phyloP scores from a whole-genome alignment of 2,888 invertebrate species.

The Agrotis puta region DNA sequence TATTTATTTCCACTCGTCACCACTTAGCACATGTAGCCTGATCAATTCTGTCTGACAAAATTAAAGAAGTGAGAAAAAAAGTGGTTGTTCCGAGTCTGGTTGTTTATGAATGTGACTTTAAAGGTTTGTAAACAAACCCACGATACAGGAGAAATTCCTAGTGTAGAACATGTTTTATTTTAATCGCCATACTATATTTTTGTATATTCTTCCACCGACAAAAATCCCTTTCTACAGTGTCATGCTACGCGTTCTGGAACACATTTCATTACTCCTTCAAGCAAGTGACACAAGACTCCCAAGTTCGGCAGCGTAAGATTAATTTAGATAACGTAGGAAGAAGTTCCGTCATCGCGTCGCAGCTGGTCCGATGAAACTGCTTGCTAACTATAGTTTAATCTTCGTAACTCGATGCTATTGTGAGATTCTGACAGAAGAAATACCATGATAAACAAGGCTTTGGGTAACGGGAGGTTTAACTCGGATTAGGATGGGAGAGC shows the following conservation, averaged over 20 bases:
- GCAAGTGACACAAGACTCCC: constrained; percentile 35
- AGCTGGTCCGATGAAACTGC: constrained; percentile 58
- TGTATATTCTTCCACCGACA: too few relatives aligned
- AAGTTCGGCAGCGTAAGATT: constrained; percentile 57
- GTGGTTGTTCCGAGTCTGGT: too few relatives aligned
- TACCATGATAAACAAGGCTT: constrained; percentile 24
- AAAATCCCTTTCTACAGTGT: too few relatives aligned
- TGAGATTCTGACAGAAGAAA: constrained; percentile 42
- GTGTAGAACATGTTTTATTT: too few relatives aligned
- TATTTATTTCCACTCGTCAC: not conserved
- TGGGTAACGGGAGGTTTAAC: constrained; percentile 12
- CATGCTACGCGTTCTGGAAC: not conserved
- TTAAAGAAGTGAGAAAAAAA: too few relatives aligned
- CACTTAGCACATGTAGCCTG: too few relatives aligned
- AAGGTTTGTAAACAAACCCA: too few relatives aligned
- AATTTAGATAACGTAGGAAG: constrained; percentile 57
- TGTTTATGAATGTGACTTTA: too few relatives aligned
- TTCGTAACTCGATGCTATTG: constrained; percentile 45
- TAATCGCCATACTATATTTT: too few relatives aligned
- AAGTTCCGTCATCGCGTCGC: constrained; percentile 54
- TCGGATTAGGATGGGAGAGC: not conserved
- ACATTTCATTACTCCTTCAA: constrained; percentile 22
- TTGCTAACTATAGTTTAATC: constrained; percentile 59
- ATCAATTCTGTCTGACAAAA: too few relatives aligned
- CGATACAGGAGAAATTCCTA: too few relatives aligned